These are phyloP conservation scores for Microcebus griseorufus DNA, from an alignment of 2,113 vertebrate genomes.

Conservation along the genomic window DNA sequence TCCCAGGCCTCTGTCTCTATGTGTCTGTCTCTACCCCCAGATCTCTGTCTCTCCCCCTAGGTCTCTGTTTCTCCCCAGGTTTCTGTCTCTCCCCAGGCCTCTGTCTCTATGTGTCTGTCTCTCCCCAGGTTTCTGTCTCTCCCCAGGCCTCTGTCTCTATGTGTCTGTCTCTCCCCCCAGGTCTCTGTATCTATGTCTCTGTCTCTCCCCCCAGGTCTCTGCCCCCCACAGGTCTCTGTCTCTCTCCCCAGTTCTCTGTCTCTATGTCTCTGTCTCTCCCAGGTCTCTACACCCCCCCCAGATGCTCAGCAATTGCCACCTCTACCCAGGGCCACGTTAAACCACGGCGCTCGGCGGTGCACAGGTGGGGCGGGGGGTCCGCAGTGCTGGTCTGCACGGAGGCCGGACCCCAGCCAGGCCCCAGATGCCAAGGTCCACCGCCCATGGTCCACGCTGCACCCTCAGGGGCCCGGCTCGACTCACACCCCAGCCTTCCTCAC, in stretches of 20 bases:
- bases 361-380: no score
- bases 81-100: no score
- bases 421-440: fast-evolving
- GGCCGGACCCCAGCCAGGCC: fast-evolving
- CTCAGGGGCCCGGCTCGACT: fast-evolving
- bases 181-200: no score
- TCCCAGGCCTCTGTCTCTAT: no score
- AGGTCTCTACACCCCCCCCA: no score
- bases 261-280: neutral
- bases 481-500: neutral
- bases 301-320: fast-evolving
- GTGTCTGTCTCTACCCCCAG: no score
- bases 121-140: neutral
- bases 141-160: no score
- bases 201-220: neutral
- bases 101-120: no score
- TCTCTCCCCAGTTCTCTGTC: neutral
- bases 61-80: no score
- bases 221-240: no score
- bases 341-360: fast-evolving
- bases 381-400: fast-evolving
- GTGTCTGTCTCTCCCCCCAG: neutral
- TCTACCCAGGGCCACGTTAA: fast-evolving
- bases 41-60: no score
- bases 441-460: neutral